Conservation (phyloP, 2,888 invertebrate species). For the Andrena haemorrhoa region DNA sequence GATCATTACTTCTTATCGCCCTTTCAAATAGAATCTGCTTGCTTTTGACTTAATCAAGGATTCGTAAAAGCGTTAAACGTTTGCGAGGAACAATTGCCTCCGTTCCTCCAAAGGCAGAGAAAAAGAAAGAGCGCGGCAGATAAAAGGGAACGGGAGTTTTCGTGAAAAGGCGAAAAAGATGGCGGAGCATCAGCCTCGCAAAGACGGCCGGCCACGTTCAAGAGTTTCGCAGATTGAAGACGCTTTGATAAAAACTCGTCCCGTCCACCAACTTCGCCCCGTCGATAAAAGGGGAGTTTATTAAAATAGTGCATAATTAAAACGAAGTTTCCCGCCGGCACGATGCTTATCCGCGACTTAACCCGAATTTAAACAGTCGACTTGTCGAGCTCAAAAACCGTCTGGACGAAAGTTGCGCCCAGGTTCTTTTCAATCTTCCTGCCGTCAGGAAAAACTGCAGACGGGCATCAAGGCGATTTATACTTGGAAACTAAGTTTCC, state of each 20-base stretch:
- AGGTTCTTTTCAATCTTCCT: slow-evolving; percentile 38
- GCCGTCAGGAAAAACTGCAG: slow-evolving; percentile 27
- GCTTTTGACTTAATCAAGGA: not conserved
- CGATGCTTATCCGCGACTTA: slow-evolving; percentile 56
- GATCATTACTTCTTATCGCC: too few relatives aligned
- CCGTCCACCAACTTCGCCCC: slow-evolving; percentile 26
- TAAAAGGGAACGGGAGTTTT: slow-evolving; percentile 20
- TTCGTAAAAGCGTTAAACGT: not conserved
- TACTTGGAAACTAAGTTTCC: slow-evolving; percentile 39
- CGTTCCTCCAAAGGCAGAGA: not conserved
- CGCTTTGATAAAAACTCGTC: slow-evolving; percentile 54
- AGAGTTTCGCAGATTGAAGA: slow-evolving; percentile 41
- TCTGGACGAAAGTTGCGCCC: slow-evolving; percentile 30
- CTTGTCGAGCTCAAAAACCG: slow-evolving; percentile 47
- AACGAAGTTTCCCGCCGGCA: slow-evolving; percentile 39
- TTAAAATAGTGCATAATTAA: slow-evolving; percentile 58
- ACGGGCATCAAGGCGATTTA: slow-evolving; percentile 45
- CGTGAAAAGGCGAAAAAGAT: slow-evolving; percentile 29
- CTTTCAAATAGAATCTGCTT: too few relatives aligned
- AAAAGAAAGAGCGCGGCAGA: not conserved
- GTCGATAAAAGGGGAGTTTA: slow-evolving; percentile 43
- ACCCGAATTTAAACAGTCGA: slow-evolving; percentile 55
- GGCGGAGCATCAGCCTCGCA: slow-evolving; percentile 16
- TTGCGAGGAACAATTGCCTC: not conserved
- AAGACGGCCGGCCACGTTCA: slow-evolving; percentile 20